phyloP scores from a whole-genome alignment of 1,140 invertebrate genomes.

The Anoplolepis gracilipes region DNA sequence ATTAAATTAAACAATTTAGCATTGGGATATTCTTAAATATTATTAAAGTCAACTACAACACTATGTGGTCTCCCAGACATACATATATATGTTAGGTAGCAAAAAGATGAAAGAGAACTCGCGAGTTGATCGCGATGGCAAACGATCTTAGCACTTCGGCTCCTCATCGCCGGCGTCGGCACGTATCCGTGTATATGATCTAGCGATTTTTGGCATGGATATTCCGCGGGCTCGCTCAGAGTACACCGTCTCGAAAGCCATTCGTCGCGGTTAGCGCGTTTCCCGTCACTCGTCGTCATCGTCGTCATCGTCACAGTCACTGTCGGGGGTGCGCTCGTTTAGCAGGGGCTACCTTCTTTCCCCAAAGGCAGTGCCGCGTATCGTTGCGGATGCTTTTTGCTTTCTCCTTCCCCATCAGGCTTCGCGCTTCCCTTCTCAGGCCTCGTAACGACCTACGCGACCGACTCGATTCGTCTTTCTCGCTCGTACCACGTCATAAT shows the following conservation, averaged over 20 bases:
- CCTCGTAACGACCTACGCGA: constrained; percentile 78
- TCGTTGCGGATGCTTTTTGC: constrained; percentile 76
- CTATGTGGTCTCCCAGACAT: neutral
- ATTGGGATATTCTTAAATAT: neutral
- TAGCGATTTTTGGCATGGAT: constrained; percentile 38
- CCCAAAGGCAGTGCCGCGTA: constrained; percentile 60
- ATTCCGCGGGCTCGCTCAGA: neutral
- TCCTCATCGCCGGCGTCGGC: neutral
- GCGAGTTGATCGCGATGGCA: neutral
- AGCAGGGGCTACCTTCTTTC: constrained; percentile 61
- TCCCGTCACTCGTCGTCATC: constrained; percentile 61
- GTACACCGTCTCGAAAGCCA: constrained; percentile 54
- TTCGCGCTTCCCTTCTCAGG: constrained; percentile 45
- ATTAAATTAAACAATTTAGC: no score
- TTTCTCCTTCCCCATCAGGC: constrained; percentile 52
- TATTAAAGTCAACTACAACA: no score
- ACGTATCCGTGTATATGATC: neutral
- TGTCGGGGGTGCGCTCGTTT: constrained; percentile 69
- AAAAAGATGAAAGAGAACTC: neutral
- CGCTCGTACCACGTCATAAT: constrained; percentile 81
- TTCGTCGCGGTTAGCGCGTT: constrained; percentile 66
- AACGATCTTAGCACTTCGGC: constrained; percentile 16
- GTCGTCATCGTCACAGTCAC: constrained; percentile 53
- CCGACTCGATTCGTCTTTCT: constrained; percentile 82
- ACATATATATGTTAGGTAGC: neutral